These are phyloP conservation scores for Thomomys bottae DNA, from an alignment of 2,113 vertebrate species.

Conservation along the genomic window DNA sequence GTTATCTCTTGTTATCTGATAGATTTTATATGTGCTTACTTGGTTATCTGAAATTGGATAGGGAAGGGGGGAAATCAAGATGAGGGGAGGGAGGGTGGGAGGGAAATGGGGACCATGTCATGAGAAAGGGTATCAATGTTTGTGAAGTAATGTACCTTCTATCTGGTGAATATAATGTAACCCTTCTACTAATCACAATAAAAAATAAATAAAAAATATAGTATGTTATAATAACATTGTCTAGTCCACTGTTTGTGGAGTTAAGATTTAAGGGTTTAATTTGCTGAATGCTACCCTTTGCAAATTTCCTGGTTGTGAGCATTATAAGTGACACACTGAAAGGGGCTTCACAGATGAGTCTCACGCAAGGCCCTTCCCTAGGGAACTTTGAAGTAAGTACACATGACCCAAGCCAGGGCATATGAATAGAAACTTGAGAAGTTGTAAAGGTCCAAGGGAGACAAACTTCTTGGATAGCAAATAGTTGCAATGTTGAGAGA, in stretches of 20 bases:
- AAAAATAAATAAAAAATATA: too few relatives aligned
- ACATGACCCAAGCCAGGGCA: background rate
- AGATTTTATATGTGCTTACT: too few relatives aligned
- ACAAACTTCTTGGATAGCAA: background rate
- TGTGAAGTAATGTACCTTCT: too few relatives aligned
- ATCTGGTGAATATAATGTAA: too few relatives aligned
- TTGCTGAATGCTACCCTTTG: background rate
- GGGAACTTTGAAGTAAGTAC: background rate
- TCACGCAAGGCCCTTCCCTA: background rate
- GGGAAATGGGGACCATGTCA: too few relatives aligned
- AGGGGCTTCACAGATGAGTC: background rate
- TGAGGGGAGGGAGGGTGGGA: too few relatives aligned
- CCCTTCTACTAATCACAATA: too few relatives aligned
- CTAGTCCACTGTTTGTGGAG: background rate
- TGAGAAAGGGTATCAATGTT: too few relatives aligned
- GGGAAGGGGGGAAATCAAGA: too few relatives aligned
- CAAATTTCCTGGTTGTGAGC: background rate
- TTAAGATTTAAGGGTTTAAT: constrained; percentile 37
- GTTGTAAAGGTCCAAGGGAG: background rate
- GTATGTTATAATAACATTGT: background rate
- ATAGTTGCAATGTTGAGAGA: background rate
- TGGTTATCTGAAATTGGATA: too few relatives aligned
- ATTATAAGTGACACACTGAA: background rate
- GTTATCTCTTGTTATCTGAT: too few relatives aligned
- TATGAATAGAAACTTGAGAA: background rate